Percentiles rank a stretch among this genome's conserved stretches.
phyloP scores from a whole-genome alignment of 2,113 vertebrate species.

The Stegastes partitus region DNA sequence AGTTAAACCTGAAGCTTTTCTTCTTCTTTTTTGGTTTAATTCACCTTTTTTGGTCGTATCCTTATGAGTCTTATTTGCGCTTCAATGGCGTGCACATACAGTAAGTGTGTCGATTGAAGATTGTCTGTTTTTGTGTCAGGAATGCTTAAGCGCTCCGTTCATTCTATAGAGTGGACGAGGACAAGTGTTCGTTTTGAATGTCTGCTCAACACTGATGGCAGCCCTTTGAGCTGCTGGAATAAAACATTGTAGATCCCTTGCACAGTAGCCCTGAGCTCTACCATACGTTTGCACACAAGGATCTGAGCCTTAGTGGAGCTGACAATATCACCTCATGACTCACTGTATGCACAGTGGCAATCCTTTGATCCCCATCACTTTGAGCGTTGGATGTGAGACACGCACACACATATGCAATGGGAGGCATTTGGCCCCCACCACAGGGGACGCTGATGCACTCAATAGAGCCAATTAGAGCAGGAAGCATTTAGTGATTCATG shows the following conservation, averaged over 20 bases:
- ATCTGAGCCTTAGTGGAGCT: slow-evolving; percentile 58
- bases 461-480: slow-evolving; percentile 73
- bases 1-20: slow-evolving; percentile 56
- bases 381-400: slow-evolving; percentile 51
- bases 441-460: slow-evolving; percentile 51
- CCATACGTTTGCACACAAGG: slow-evolving; percentile 49
- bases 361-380: slow-evolving; percentile 74
- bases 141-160: not conserved
- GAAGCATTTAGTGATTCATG: slow-evolving; percentile 75
- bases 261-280: slow-evolving; percentile 43
- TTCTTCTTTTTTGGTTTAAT: slow-evolving; percentile 24
- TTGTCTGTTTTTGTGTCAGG: slow-evolving; percentile 3
- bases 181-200: slow-evolving; percentile 47
- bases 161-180: not conserved
- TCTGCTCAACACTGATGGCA: slow-evolving; percentile 30
- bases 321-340: slow-evolving; percentile 64
- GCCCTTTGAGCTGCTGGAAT: slow-evolving; percentile 42
- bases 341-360: slow-evolving; percentile 60
- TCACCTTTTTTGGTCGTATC: slow-evolving; percentile 25
- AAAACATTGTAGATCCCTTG: slow-evolving; percentile 27
- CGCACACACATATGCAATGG: slow-evolving; percentile 22
- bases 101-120: not conserved
- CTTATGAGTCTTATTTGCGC: slow-evolving; percentile 7
- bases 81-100: not conserved
- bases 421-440: slow-evolving; percentile 45